Evolutionary conservation across 2,113 vertebrate genomes (phyloP), one percentile per base, ranked within the genome.

Genomic region (Grus americana): DNA sequence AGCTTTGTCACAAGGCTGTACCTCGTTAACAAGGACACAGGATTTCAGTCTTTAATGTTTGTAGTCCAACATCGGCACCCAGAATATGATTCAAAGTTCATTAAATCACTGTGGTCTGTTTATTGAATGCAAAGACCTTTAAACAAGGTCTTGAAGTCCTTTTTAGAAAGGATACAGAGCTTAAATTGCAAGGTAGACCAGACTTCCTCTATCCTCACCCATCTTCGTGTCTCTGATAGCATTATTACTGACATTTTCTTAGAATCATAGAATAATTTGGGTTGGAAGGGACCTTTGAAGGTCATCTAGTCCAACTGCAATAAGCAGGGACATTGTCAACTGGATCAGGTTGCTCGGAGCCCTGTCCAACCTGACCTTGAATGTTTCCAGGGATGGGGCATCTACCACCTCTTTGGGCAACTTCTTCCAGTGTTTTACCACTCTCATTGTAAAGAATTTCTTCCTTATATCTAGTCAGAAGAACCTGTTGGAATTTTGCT

Each of bases 391-490:
- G 52, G 52, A 54, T 29, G 36, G 49, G 7, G 2, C 27, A 54
- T 34, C 22, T 11, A 38, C 34, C 14, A 18, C 52, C 26, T 27
- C 32, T 38, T 40, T 46, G 57, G 12, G 22, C 20, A 32, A 2
- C 29, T 18, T 23, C 6, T 10, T 5, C 59, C 58, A 54, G 38
- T 8, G 12, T 21, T 62, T 80, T 23, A 15, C 16, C 36, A 52
- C 22, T 7, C 19, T 46, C 47, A 14, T 5, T 0, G 0, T 27
- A 32, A 11, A 54, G 27, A 29, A 29, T 27, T 54, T 27, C 9
- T 9, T 27, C 52, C 52, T 54, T 29, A 54, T 29, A 29, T 15
- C 40, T 40, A 12, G 4, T 27, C 63, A 84, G 50, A 29, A 84
- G 63, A 40, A 27, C 22, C 26, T 49, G 17, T 4, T 79, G 78